Conservation (phyloP, 2,888 invertebrate genomes). For the Cataglyphis livida region DNA sequence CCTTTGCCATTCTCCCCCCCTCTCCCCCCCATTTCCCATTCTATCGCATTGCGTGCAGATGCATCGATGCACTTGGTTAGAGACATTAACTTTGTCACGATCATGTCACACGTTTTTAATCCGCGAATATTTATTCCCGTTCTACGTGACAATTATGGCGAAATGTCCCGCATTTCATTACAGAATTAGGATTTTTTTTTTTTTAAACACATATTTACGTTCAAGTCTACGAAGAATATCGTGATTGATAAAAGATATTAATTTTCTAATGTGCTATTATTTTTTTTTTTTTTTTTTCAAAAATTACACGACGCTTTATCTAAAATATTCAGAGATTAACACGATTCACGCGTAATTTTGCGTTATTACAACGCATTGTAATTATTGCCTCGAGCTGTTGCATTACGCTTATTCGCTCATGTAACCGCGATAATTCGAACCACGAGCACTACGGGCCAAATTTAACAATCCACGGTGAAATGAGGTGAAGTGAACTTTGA, state of each 20-base stretch:
- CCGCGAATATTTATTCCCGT: background rate
- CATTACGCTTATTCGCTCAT: conserved; percentile 41
- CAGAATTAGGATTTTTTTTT: background rate
- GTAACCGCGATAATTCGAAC: conserved; percentile 32
- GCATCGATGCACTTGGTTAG: conserved; percentile 36
- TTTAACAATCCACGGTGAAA: conserved; percentile 37
- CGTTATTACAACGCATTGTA: conserved; percentile 76
- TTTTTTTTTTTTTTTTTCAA: background rate
- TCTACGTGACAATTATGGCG: background rate
- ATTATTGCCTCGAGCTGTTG: conserved; percentile 69
- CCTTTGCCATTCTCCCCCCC: background rate
- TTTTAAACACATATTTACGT: background rate
- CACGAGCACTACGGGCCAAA: conserved; percentile 10
- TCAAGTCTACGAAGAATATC: background rate
- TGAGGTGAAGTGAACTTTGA: conserved; percentile 16
- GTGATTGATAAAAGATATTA: background rate
- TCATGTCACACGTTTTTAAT: conserved; percentile 67
- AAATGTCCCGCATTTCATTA: background rate
- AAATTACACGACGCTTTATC: background rate
- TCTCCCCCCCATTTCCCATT: background rate
- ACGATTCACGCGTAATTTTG: conserved; percentile 77
- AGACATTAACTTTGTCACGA: conserved; percentile 18
- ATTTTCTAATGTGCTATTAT: background rate
- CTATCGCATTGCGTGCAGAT: conserved; percentile 12
- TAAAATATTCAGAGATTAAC: conserved; percentile 57